phyloP scores from a whole-genome alignment of 2,888 invertebrate genomes.

The Suillia variegata region DNA sequence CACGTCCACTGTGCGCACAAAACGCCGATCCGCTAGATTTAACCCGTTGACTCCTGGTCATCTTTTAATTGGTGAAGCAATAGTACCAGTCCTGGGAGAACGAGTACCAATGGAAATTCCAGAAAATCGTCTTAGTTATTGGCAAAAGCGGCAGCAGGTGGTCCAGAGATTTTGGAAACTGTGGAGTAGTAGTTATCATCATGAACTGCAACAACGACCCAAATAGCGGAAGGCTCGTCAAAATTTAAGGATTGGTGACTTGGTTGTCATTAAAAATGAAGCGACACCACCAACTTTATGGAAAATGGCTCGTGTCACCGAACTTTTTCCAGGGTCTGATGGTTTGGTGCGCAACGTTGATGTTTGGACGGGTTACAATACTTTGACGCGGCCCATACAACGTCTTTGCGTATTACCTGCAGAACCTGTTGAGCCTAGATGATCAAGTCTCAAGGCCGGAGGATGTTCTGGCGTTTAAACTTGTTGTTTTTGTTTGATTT shows the following conservation, averaged over 20 bases:
- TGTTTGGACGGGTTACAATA: slow-evolving; percentile 10
- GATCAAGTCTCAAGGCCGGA: slow-evolving; percentile 15
- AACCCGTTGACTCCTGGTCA: slow-evolving; percentile 6
- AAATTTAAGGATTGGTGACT: slow-evolving; percentile 22
- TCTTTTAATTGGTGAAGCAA: neutral
- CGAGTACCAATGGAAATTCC: slow-evolving; percentile 13
- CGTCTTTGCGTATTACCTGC: slow-evolving; percentile 7
- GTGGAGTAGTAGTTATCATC: slow-evolving; percentile 25
- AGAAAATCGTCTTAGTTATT: slow-evolving; percentile 13
- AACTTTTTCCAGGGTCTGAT: slow-evolving; percentile 1
- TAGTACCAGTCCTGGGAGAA: slow-evolving; percentile 16
- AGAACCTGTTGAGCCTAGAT: slow-evolving; percentile 15
- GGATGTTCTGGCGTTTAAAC: slow-evolving; percentile 15
- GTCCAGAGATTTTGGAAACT: slow-evolving; percentile 24
- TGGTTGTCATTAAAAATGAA: slow-evolving; percentile 14
- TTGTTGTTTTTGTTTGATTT: too few species aligned
- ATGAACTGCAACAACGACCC: slow-evolving; percentile 23
- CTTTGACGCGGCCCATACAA: slow-evolving; percentile 5
- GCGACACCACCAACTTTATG: slow-evolving; percentile 12
- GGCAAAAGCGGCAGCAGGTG: slow-evolving; percentile 17
- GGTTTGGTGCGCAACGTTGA: slow-evolving; percentile 13
- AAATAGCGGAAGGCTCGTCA: slow-evolving; percentile 22
- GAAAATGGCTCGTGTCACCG: slow-evolving; percentile 13
- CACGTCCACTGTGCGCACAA: slow-evolving; percentile 14
- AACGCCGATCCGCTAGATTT: slow-evolving; percentile 9